Evolutionary conservation across 2,888 invertebrate species (phyloP).

Genomic region (Myopa tessellatipennis): DNA sequence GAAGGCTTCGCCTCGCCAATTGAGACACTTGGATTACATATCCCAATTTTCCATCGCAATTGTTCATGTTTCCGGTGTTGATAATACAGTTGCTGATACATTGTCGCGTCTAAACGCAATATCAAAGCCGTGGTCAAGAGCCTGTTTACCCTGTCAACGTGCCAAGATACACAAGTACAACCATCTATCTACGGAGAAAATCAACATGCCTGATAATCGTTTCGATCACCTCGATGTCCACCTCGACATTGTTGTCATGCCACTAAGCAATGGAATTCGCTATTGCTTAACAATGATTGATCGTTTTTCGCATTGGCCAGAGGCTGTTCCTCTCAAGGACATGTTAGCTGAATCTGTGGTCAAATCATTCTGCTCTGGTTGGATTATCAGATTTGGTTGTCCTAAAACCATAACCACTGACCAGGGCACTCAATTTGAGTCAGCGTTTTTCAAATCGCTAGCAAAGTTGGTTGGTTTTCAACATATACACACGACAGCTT

Average conservation of each 20-base stretch:
- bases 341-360: slow-evolving; percentile 29
- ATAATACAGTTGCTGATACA: slow-evolving; percentile 45
- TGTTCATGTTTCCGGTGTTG: slow-evolving; percentile 41
- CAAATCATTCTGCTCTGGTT: slow-evolving; percentile 15
- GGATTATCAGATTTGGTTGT: slow-evolving; percentile 29
- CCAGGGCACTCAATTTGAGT: slow-evolving; percentile 37
- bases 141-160: slow-evolving; percentile 21
- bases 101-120: slow-evolving; percentile 48
- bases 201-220: slow-evolving; percentile 21
- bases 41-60: slow-evolving; percentile 43
- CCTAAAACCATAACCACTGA: slow-evolving; percentile 37
- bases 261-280: slow-evolving; percentile 4
- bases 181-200: slow-evolving; percentile 15
- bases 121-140: too few relatives aligned
- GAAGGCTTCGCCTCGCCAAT: slow-evolving; percentile 45
- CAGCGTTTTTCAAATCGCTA: slow-evolving; percentile 5
- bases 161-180: slow-evolving; percentile 36
- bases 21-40: slow-evolving; percentile 58
- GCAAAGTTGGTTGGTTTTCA: slow-evolving; percentile 15
- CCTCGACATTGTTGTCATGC: slow-evolving; percentile 36
- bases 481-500: slow-evolving; percentile 52
- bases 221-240: slow-evolving; percentile 43
- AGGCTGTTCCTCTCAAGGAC: slow-evolving; percentile 30
- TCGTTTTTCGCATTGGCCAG: slow-evolving; percentile 35
- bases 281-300: slow-evolving; percentile 39